Percentiles rank a stretch among this genome's conserved stretches.
These are phyloP conservation scores for Drosophila orosa DNA, from an alignment of 1,140 invertebrate species.

Conservation along the genomic window DNA sequence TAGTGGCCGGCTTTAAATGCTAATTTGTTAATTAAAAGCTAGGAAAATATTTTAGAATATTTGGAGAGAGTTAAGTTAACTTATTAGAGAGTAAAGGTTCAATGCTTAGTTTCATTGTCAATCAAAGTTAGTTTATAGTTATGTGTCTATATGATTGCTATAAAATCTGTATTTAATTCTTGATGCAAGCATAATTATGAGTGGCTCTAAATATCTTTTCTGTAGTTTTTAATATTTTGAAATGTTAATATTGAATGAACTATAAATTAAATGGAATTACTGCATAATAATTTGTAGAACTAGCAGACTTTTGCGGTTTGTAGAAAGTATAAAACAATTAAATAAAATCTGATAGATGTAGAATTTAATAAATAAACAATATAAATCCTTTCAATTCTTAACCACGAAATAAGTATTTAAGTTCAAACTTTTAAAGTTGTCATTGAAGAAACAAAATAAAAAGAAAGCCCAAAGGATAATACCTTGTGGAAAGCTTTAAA, in stretches of 20 bases:
- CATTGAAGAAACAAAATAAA: background rate
- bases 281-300: background rate
- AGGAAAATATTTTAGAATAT: background rate
- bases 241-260: background rate
- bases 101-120: background rate
- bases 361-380: background rate
- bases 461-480: fast-evolving
- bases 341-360: background rate
- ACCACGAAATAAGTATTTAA: no score
- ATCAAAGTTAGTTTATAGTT: background rate
- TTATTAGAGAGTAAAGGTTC: background rate
- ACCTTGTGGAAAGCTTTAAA: no score
- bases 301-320: background rate
- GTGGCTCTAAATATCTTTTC: background rate
- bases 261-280: background rate
- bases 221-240: background rate
- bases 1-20: background rate
- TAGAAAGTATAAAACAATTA: background rate
- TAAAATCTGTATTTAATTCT: background rate
- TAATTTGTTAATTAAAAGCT: constrained; percentile 1
- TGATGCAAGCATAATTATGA: background rate
- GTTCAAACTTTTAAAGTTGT: background rate
- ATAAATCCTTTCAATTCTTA: no score
- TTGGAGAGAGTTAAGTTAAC: background rate
- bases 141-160: background rate